Conservation (phyloP, 2,797 vertebrate species). For the Amphiprion clarkii region DNA sequence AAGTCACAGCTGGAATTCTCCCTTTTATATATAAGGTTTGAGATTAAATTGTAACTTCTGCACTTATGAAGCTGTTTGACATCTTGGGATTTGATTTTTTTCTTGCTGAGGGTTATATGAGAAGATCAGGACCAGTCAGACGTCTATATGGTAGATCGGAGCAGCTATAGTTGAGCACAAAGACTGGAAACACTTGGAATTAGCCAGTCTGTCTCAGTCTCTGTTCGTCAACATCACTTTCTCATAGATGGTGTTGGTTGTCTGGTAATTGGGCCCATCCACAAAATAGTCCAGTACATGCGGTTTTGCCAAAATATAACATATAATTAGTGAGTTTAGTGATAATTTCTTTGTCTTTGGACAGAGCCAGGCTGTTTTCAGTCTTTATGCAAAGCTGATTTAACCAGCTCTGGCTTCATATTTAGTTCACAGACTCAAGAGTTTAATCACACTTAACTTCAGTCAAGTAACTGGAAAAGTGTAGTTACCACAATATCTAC, state of each 20-base stretch:
- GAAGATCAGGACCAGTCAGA: background rate
- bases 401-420: background rate
- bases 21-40: constrained; percentile 7
- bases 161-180: too few relatives aligned
- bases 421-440: too few relatives aligned
- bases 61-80: background rate
- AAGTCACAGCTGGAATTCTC: constrained; percentile 20
- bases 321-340: background rate
- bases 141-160: too few relatives aligned
- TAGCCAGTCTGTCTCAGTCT: too few relatives aligned
- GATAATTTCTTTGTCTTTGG: background rate
- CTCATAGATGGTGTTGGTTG: too few relatives aligned
- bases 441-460: too few relatives aligned
- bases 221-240: too few relatives aligned
- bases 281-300: too few relatives aligned
- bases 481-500: background rate
- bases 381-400: background rate
- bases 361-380: background rate
- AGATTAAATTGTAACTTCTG: background rate
- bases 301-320: background rate
- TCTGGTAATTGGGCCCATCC: too few relatives aligned
- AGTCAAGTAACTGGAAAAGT: background rate
- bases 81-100: background rate
- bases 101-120: background rate
- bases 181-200: too few relatives aligned